Evolutionary conservation across 2,888 invertebrate species (phyloP), one percentile per base, ranked within the genome.

Genomic region (Lysandra bellargus): DNA sequence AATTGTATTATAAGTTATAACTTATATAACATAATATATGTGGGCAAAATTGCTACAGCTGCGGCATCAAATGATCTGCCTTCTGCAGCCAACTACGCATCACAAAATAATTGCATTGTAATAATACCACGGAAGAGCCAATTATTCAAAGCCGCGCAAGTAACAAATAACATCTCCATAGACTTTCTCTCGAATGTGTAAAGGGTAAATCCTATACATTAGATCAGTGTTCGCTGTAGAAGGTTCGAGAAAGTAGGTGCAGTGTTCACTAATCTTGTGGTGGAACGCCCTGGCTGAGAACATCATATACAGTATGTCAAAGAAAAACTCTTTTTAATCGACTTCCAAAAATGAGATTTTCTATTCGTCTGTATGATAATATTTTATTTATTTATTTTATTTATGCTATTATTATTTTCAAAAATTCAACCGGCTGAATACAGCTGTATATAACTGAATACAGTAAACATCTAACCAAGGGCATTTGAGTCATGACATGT

Each of bases 221-320:
- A 61, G 78, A 33, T 72, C 80, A 57, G 79, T 82, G 82, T 81
- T 80, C 82, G n/a, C 75, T 75, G 53, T 78, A 80, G 79, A 80
- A 81, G 81, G 80, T 83, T 53, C 57, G 76, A 83, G 81, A 81
- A 82, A 83, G 83, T 81, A 80, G 82, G 82, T 81, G 82, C 80
- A 78, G 76, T 77, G 64, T 81, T 81, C 82, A 83, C 84, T 82
- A 85, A 83, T 85, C 83, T 84, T 83, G 82, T 74, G 30, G 64
- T 78, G 82, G 78, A 82, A 83, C 83, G 84, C 83, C 82, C 80
- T 49, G 80, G 44, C 79, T 76, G 80, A 78, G 74, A 44, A 23
- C 44, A 44, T 74, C 49, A 7, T 7, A 4, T n/a, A 64, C 9
- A 64, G 64, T 64, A 64, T 64, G 57, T 57, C 14, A 17, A 0